Conservation (phyloP, 1,140 invertebrate genomes). For the Ostrea edulis region DNA sequence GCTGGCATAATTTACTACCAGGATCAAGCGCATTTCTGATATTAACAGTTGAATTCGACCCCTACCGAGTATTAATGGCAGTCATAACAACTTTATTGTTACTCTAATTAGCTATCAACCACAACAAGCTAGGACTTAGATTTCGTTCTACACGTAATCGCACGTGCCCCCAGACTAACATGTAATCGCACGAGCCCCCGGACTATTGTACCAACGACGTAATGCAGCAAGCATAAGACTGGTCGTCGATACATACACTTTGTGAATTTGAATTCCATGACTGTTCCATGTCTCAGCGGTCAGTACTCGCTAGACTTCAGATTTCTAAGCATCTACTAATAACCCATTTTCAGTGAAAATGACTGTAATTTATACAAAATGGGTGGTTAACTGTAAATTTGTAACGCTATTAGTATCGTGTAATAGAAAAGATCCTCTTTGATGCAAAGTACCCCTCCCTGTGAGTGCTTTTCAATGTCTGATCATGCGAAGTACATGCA, state of each 20-base stretch:
- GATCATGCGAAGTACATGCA: no score
- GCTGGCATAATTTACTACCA: neutral
- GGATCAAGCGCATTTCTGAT: conserved; percentile 12
- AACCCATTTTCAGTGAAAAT: neutral
- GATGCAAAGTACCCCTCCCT: neutral
- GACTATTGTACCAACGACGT: no score
- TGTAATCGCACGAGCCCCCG: neutral
- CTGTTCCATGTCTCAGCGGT: no score
- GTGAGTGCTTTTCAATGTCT: no score
- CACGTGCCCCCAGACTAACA: neutral
- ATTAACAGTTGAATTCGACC: conserved; percentile 17
- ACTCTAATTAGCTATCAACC: conserved; percentile 22
- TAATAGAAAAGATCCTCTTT: neutral
- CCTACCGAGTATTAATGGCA: conserved; percentile 30
- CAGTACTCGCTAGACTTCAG: no score
- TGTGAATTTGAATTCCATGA: no score
- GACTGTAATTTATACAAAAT: neutral
- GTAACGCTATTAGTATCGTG: neutral
- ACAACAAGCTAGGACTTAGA: neutral
- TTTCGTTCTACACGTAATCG: neutral
- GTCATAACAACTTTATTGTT: conserved; percentile 34
- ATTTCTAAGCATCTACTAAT: neutral
- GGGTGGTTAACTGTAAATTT: neutral
- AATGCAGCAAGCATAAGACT: no score
- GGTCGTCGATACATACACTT: no score